Conservation (phyloP, 2,113 vertebrate genomes). For the Pionites leucogaster region DNA sequence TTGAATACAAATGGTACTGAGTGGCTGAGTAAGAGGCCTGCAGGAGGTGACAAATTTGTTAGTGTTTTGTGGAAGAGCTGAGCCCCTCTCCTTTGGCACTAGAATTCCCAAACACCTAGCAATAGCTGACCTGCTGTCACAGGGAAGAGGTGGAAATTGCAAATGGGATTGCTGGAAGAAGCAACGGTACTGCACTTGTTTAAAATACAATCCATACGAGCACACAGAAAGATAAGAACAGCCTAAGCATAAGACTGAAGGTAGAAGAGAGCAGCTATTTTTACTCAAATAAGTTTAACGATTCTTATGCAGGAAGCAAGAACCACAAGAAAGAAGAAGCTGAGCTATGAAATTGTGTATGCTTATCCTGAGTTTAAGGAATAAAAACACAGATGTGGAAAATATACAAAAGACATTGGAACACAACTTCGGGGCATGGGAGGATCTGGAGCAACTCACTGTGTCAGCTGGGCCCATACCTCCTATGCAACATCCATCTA, state of each 20-base stretch:
- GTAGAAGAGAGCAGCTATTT: not conserved
- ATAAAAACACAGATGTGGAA: not conserved
- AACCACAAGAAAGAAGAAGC: not conserved
- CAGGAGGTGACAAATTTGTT: not conserved
- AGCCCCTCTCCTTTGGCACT: not conserved
- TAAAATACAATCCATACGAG: not conserved
- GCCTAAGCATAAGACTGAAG: not conserved
- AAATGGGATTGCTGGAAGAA: not conserved
- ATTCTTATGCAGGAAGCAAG: not conserved
- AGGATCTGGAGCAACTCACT: not conserved
- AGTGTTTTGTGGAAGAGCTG: not conserved
- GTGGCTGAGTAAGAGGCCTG: not conserved
- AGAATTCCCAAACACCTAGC: not conserved
- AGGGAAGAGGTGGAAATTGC: not conserved
- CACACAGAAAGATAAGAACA: not conserved
- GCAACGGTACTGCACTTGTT: not conserved
- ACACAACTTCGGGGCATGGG: fast-evolving
- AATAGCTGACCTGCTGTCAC: not conserved
- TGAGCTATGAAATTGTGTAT: not conserved
- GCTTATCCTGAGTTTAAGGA: not conserved
- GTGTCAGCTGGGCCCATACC: not conserved
- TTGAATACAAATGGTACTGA: not conserved
- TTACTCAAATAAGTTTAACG: not conserved
- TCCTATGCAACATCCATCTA: not conserved
- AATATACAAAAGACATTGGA: not conserved